Evolutionary conservation across 2,113 vertebrate species (phyloP).

Genomic region (Protomyctophum bolini): DNA sequence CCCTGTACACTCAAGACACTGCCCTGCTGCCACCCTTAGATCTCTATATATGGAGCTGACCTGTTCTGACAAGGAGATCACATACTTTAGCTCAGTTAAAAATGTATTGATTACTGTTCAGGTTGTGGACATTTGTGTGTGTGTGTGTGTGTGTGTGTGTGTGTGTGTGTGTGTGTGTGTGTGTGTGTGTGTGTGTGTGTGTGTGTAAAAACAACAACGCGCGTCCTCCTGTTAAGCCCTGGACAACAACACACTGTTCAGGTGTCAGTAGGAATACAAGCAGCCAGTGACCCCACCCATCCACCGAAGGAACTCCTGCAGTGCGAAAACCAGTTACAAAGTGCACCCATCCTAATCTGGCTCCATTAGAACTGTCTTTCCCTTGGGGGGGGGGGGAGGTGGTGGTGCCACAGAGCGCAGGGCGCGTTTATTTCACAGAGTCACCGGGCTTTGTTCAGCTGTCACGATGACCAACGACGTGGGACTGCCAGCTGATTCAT

Average conservation of each 20-base stretch:
- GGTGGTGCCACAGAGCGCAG: conserved; percentile 26
- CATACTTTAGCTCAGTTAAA: too few relatives aligned
- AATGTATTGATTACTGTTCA: too few relatives aligned
- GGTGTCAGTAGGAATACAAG: conserved; percentile 62
- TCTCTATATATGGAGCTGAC: too few relatives aligned
- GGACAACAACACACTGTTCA: conserved; percentile 70
- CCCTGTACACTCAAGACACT: too few relatives aligned
- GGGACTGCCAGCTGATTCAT: conserved; percentile 69
- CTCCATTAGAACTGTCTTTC: conserved; percentile 67
- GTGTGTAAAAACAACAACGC: too few relatives aligned
- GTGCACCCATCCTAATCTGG: conserved; percentile 73
- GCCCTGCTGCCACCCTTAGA: too few relatives aligned
- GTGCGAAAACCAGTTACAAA: conserved; percentile 61
- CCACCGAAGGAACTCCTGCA: conserved; percentile 56
- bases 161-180: too few relatives aligned
- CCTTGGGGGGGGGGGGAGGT: conserved; percentile 36
- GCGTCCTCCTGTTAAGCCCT: conserved; percentile 74
- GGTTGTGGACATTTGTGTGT: too few relatives aligned
- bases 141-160: too few relatives aligned
- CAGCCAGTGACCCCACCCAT: conserved; percentile 48
- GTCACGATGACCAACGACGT: conserved; percentile 81
- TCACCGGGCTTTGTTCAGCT: conserved; percentile 74
- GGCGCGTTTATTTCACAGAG: conserved; percentile 9
- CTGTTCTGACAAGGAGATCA: too few relatives aligned
- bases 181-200: too few relatives aligned